Evolutionary conservation across 2,113 vertebrate genomes (phyloP), one percentile per base, ranked within the genome.

Genomic region (Osmerus eperlanus): DNA sequence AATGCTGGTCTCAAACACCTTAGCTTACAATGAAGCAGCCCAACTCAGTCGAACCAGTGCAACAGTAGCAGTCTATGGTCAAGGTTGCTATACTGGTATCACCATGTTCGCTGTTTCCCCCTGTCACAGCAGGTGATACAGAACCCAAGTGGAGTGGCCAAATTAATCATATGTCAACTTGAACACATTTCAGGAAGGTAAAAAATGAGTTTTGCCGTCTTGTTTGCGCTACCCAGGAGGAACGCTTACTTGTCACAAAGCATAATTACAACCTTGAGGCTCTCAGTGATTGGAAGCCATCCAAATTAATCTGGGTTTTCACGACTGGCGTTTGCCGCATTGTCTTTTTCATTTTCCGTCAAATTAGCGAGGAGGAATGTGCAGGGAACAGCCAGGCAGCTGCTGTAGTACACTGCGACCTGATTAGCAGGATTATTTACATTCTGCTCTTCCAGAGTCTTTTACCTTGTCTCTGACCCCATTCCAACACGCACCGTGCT

Each of bases 151-250:
- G 36, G 36, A 67, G 36, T 16, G 54, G 58, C 72, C 75, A 7
- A 84, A 70, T 86, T 80, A 84, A 71, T 78, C 53, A 59, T 23
- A 62, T 73, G 74, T 81, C 81, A 83, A 58, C 67, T 47, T 63
- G 56, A 67, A 32, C 41, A 67, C 18, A 59, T 68, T 79, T 70
- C 60, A 73, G 19, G 41, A 47, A 47, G 41, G 41, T 73, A 70
- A 69, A 73, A 74, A 85, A 68, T 70, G 60, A n/a, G 58, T 65
- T 54, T 74, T 25, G 58, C 47, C 79, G 77, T 72, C 81, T 81
- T 83, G 77, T 85, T 82, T 80, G 65, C 21, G 23, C 32, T 71
- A 65, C 65, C 65, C 71, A 16, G 68, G 19, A 65, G 62, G 66
- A 56, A 23, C 41, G 68, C 72, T 54, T 54, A 78, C 80, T 77